Conservation (phyloP, 37 sponge, comb jelly and placozoan genomes). For the Cliona cf. orientalis region DNA sequence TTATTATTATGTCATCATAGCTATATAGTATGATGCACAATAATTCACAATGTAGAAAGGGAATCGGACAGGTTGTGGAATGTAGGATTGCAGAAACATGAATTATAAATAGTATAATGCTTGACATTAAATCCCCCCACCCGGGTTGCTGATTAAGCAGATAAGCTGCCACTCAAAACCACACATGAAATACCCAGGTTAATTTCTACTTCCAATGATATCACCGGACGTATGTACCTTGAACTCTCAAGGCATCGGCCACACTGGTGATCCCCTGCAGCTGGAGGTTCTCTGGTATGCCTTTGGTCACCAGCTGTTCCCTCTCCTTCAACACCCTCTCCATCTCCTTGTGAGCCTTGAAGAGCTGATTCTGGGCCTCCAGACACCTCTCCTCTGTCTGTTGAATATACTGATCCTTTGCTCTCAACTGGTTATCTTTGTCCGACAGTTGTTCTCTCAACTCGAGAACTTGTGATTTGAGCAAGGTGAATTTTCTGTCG, state of each 20-base stretch:
- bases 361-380: slow-evolving; percentile 24
- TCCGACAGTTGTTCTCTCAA: slow-evolving; percentile 32
- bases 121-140: no score
- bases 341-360: slow-evolving; percentile 30
- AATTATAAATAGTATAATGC: no score
- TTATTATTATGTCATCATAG: no score
- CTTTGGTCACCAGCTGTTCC: slow-evolving; percentile 30
- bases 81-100: no score
- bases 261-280: slow-evolving; percentile 8
- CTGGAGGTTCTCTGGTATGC: slow-evolving; percentile 22
- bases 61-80: no score
- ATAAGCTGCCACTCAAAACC: no score
- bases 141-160: no score
- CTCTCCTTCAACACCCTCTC: slow-evolving; percentile 31
- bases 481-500: slow-evolving; percentile 21
- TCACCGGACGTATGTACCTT: no score
- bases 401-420: slow-evolving; percentile 48
- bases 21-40: no score
- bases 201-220: no score
- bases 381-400: slow-evolving; percentile 30
- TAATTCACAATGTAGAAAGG: no score
- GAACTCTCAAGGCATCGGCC: slow-evolving; percentile 25
- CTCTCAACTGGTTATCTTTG: slow-evolving; percentile 3
- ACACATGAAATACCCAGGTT: no score
- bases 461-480: slow-evolving; percentile 40